Conservation (phyloP, 2,113 vertebrate species). For the Myanophis thanlyinensis region DNA sequence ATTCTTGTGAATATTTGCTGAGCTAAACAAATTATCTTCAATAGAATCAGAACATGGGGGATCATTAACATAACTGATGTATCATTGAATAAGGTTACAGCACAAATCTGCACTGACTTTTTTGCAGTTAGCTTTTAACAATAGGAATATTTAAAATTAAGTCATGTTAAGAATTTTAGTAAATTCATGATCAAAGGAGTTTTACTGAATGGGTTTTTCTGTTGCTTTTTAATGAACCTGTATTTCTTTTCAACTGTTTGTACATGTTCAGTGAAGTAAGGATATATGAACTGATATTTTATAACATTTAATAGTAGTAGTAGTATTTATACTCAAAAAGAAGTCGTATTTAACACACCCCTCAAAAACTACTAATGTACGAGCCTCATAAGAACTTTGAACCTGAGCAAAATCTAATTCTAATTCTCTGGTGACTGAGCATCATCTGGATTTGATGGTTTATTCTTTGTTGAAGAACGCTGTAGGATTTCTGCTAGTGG, state of each 20-base stretch:
- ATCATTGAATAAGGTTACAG: background rate
- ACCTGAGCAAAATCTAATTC: background rate
- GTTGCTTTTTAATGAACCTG: background rate
- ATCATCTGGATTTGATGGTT: background rate
- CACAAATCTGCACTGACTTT: background rate
- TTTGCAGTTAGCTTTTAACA: background rate
- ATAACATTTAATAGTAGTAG: background rate
- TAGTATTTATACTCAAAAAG: background rate
- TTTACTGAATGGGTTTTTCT: background rate
- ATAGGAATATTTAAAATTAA: background rate
- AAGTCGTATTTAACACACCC: background rate
- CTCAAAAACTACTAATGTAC: background rate
- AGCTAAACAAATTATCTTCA: background rate
- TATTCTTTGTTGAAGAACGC: background rate
- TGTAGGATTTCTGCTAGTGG: slow-evolving; percentile 7
- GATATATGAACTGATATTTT: background rate
- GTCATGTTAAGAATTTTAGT: background rate
- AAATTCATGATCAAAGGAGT: background rate
- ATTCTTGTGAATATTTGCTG: background rate
- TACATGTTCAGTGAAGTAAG: background rate
- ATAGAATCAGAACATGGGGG: background rate
- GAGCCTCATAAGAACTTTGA: background rate
- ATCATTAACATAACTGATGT: background rate
- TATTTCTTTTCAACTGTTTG: background rate
- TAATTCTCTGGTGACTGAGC: background rate